phyloP scores from a whole-genome alignment of 1,140 invertebrate genomes.

The Monochamus saltuarius region DNA sequence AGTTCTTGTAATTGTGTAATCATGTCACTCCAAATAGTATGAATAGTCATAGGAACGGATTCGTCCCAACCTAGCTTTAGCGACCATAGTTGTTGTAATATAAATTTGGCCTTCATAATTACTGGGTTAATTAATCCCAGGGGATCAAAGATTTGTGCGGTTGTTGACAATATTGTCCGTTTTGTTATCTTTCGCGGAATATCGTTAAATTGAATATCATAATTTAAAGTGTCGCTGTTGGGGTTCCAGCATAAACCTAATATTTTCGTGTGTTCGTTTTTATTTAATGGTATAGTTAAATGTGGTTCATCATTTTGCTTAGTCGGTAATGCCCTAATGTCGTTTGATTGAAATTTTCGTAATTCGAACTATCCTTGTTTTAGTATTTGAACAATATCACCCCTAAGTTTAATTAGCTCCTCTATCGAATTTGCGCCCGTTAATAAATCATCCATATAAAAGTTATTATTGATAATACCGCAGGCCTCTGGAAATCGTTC shows the following conservation, averaged over 20 bases:
- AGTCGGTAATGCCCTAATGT: too few relatives aligned
- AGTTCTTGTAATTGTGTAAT: constrained; percentile 7
- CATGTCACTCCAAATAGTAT: constrained; percentile 16
- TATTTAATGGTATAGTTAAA: too few relatives aligned
- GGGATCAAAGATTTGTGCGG: constrained; percentile 47
- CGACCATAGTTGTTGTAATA: constrained; percentile 53
- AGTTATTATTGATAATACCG: too few relatives aligned
- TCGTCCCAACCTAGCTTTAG: constrained; percentile 26
- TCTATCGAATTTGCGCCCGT: too few relatives aligned
- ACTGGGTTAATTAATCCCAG: constrained; percentile 51
- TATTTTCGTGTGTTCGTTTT: constrained; percentile 12
- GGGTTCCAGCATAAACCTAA: constrained; percentile 18
- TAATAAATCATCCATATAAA: too few relatives aligned
- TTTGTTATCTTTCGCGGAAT: constrained; percentile 19
- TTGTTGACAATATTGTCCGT: constrained; percentile 26
- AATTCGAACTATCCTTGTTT: too few relatives aligned
- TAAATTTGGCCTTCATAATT: constrained; percentile 50
- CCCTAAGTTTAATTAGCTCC: too few relatives aligned
- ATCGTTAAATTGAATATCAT: background rate
- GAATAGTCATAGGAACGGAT: constrained; percentile 9
- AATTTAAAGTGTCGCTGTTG: constrained; percentile 7
- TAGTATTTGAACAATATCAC: too few relatives aligned
- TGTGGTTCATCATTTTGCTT: too few relatives aligned
- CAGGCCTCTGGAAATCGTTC: too few relatives aligned
- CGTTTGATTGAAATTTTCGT: too few relatives aligned